Evolutionary conservation across 2,888 invertebrate genomes (phyloP).

Genomic region (Tetragnatha montana): DNA sequence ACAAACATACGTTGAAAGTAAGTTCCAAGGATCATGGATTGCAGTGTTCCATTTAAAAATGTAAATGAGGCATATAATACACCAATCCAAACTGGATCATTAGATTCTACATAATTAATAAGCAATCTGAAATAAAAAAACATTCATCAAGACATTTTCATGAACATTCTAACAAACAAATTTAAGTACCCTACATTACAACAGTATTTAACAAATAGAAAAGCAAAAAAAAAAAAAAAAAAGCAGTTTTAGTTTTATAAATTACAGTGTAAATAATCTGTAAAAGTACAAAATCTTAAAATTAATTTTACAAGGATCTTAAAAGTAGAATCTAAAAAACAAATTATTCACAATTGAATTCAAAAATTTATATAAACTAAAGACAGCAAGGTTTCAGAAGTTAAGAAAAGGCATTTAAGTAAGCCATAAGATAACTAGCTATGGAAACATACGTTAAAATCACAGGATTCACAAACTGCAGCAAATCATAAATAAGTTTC

Average conservation of each 20-base stretch:
- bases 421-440: too few relatives aligned
- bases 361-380: not conserved
- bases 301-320: too few relatives aligned
- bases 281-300: too few relatives aligned
- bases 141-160: too few relatives aligned
- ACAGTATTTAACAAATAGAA: too few relatives aligned
- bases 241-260: too few relatives aligned
- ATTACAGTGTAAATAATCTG: too few relatives aligned
- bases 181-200: too few relatives aligned
- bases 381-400: not conserved
- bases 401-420: not conserved
- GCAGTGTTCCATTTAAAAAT: slow-evolving; percentile 84
- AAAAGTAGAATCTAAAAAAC: not conserved
- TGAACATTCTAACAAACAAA: too few relatives aligned
- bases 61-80: slow-evolving; percentile 87
- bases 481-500: slow-evolving; percentile 76
- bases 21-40: slow-evolving; percentile 90
- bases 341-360: not conserved
- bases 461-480: slow-evolving; percentile 77
- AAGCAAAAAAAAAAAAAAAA: not conserved
- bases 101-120: slow-evolving; percentile 78
- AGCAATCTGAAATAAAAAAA: slow-evolving; percentile 65
- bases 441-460: slow-evolving; percentile 73
- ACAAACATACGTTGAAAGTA: slow-evolving; percentile 94
- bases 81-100: slow-evolving; percentile 87